A percentile compares a stretch with the other conserved stretches of the same genome.
These are phyloP conservation scores for Limnodromus scolopaceus DNA, from an alignment of 2,797 vertebrate genomes.

Conservation along the genomic window DNA sequence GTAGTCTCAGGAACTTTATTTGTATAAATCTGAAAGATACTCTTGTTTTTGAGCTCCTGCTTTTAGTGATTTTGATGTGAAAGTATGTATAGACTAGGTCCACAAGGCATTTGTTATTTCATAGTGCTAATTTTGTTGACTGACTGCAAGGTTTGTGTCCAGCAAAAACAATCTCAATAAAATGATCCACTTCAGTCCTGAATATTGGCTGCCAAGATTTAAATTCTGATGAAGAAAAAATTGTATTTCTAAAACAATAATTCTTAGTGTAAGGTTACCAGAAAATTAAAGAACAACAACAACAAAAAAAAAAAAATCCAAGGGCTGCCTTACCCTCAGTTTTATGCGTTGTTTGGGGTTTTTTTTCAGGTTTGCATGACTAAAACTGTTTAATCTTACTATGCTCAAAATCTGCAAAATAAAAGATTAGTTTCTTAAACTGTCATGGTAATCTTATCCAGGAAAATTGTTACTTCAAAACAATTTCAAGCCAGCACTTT, in stretches of 20 bases:
- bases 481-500: not conserved
- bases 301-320: not conserved
- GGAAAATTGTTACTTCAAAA: not conserved
- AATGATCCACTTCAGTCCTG: slow-evolving; percentile 1
- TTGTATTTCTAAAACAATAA: not conserved
- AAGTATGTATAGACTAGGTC: slow-evolving; percentile 59
- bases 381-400: not conserved
- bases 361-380: not conserved
- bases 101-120: slow-evolving; percentile 46
- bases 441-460: not conserved
- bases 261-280: not conserved
- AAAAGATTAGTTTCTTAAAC: not conserved
- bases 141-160: slow-evolving; percentile 51
- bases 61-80: slow-evolving; percentile 55
- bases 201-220: slow-evolving; percentile 18
- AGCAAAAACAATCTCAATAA: not conserved
- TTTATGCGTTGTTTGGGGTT: not conserved
- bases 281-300: not conserved
- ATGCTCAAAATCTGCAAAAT: not conserved
- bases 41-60: slow-evolving; percentile 5
- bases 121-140: slow-evolving; percentile 67
- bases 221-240: not conserved
- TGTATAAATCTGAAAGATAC: not conserved
- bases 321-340: not conserved
- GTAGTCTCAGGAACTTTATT: slow-evolving; percentile 6